phyloP scores from a whole-genome alignment of 2,888 invertebrate species.

The Herminia tarsipennalis region DNA sequence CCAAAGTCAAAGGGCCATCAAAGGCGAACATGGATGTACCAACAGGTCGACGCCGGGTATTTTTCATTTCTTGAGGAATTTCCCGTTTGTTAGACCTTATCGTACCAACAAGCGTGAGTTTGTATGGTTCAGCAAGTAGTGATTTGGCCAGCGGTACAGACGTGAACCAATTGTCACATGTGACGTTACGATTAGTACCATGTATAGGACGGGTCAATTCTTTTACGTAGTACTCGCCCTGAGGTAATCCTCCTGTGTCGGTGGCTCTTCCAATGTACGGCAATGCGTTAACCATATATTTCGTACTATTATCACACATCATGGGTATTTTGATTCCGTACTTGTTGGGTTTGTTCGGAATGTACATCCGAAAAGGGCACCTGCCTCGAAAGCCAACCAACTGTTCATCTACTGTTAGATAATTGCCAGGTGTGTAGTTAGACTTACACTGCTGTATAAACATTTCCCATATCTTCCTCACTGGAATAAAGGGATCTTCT shows the following conservation, averaged over 20 bases:
- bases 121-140: no score
- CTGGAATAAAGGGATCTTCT: slow-evolving; percentile 13
- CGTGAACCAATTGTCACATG: no score
- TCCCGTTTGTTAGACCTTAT: no score
- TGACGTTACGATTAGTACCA: neutral
- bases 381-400: neutral
- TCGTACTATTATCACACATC: slow-evolving; percentile 14
- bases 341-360: neutral
- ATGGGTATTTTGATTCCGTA: slow-evolving; percentile 39
- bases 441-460: slow-evolving; percentile 6
- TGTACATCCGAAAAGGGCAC: no score
- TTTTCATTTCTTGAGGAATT: no score
- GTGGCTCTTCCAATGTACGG: slow-evolving; percentile 6
- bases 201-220: neutral
- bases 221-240: neutral
- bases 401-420: neutral
- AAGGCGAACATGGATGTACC: no score
- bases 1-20: no score
- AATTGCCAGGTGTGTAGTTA: neutral
- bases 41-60: no score
- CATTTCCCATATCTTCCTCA: slow-evolving; percentile 11
- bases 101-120: no score
- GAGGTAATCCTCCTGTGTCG: neutral
- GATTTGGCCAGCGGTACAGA: no score
- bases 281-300: slow-evolving; percentile 2